These are phyloP conservation scores for Mesorhabditis sp. DNA, from an alignment of 2,888 invertebrate species.

Conservation along the genomic window DNA sequence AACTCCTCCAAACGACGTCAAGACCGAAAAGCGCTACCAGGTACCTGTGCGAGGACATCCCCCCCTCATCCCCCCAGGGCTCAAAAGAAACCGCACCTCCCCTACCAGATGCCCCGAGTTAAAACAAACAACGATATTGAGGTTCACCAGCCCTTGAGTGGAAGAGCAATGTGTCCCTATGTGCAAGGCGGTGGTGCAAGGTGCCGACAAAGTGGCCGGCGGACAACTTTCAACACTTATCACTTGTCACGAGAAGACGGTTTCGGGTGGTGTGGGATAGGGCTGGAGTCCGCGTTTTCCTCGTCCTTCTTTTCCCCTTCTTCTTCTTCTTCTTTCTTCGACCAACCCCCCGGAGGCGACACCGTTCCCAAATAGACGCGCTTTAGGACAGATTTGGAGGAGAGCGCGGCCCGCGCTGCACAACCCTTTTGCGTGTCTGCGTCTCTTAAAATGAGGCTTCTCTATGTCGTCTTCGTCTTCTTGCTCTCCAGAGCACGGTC, in stretches of 20 bases:
- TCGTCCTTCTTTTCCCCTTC: neutral
- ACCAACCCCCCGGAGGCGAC: neutral
- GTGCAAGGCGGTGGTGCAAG: neutral
- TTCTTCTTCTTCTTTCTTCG: neutral
- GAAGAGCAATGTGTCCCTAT: too few species aligned
- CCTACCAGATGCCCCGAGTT: too few species aligned
- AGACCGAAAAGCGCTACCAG: too few species aligned
- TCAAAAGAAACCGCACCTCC: too few species aligned
- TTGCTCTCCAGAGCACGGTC: too few species aligned
- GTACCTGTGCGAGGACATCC: too few species aligned
- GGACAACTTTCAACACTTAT: slow-evolving; percentile 2
- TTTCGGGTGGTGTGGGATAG: neutral
- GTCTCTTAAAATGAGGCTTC: neutral
- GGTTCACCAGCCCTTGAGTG: too few species aligned
- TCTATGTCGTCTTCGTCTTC: too few species aligned
- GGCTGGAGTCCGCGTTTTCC: too few species aligned
- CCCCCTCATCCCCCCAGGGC: too few species aligned
- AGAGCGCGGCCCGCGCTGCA: neutral
- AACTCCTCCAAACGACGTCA: too few species aligned
- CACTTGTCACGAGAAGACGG: slow-evolving; percentile 2
- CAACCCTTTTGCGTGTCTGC: neutral
- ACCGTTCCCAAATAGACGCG: slow-evolving; percentile 3
- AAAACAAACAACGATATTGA: too few species aligned
- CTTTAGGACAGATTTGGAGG: neutral
- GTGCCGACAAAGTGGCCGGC: neutral